Base-by-base conservation (phyloP, 2,888 invertebrate genomes). In the Sclerodermus sp. region DNA sequence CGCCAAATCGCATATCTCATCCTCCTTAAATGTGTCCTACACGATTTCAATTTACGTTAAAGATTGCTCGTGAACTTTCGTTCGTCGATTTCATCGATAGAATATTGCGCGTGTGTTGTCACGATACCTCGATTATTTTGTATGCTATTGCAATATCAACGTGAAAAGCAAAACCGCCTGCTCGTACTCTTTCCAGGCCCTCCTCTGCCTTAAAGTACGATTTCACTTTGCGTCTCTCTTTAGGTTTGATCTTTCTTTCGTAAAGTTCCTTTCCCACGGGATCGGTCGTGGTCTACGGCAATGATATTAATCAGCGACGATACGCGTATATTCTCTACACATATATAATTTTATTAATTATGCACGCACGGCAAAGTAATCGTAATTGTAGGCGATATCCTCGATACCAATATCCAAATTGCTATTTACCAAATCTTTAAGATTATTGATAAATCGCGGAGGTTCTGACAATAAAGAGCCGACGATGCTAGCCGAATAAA, bases 121-220 rank as follows among this genome's bases (percentile, higher is more conserved):
- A n/a, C n/a, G n/a, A n/a, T 51, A 71, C 71, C 44, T 80, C 80
- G 68, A 89, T 87, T 17, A 88, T 83, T 54, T 85, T 84, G 72
- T 89, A 89, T 1, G 85, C 88, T 0, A 83, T 82, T 0, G 85
- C 83, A 0, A 83, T 83, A 71, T 89, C 88, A 3, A 87, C 82
- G 64, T 88, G 86, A 72, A 86, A 88, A 0, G 89, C 89, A 67
- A 85, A 89, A 1, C 84, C 86, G 1, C 88, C 89, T 29, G 77
- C 73, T 67, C 83, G 83, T 1, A 89, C 85, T 57, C 82, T 71
- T 0, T 75, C 73, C 68, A 89, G 79, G 10, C 88, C 89, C 41
- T 81, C 70, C 10, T 52, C 80, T 0, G 85, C 79, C 10, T 79
- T 67, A 49, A 82, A 81, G 74, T 56, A 72, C 0, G 66, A 60